phyloP scores from a whole-genome alignment of 2,113 vertebrate genomes.

The Platysteira castanea region DNA sequence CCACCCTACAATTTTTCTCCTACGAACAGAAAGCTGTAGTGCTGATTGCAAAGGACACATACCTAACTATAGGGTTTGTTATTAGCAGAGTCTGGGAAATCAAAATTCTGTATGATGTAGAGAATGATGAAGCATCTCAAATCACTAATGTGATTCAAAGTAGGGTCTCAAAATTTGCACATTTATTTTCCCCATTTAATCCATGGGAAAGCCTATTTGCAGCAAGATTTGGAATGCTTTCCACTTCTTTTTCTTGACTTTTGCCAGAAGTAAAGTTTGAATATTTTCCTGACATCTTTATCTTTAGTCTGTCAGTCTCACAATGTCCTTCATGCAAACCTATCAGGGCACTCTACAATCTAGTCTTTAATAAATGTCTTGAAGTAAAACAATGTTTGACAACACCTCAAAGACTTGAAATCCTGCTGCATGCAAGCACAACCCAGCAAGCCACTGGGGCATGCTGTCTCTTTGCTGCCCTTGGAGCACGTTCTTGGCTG shows the following conservation, averaged over 20 bases:
- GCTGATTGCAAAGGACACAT: constrained; percentile 22
- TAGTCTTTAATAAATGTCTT: background rate
- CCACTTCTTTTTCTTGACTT: background rate
- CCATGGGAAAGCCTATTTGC: background rate
- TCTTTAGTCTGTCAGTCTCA: background rate
- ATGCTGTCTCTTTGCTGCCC: background rate
- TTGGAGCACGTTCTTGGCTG: fast-evolving
- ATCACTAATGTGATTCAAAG: constrained; percentile 36
- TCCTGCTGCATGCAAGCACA: background rate
- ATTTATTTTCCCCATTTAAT: background rate
- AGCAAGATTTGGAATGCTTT: constrained; percentile 30
- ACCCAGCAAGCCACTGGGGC: background rate
- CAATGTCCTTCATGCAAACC: background rate
- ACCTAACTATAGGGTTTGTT: constrained; percentile 29
- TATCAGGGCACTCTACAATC: background rate
- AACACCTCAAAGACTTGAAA: background rate
- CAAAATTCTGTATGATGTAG: constrained; percentile 21
- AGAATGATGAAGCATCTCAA: constrained; percentile 29
- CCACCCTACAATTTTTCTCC: background rate
- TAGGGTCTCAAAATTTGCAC: background rate
- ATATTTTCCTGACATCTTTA: background rate
- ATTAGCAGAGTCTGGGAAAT: constrained; percentile 24
- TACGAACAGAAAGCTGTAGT: background rate
- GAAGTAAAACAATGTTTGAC: background rate
- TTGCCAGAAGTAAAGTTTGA: background rate